These are phyloP conservation scores for Tichodroma muraria DNA, from an alignment of 2,113 vertebrate species.

Conservation along the genomic window DNA sequence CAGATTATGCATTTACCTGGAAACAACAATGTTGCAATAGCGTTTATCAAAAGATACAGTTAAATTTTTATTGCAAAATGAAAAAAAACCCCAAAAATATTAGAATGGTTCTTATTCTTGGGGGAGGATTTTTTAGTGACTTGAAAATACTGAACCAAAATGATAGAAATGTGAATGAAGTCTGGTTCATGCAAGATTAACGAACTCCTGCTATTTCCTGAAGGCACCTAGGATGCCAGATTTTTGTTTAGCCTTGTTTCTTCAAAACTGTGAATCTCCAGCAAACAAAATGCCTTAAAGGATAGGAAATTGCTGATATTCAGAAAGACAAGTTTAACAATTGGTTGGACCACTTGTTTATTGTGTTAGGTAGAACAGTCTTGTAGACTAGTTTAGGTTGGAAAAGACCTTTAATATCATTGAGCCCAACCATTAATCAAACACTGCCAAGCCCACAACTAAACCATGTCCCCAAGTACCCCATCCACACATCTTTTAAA, in stretches of 20 bases:
- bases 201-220: background rate
- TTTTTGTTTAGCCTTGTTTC: background rate
- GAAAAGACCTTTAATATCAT: background rate
- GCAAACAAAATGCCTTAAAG: background rate
- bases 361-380: background rate
- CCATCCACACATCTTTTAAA: background rate
- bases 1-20: background rate
- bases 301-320: background rate
- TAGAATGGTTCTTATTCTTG: background rate
- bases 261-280: background rate
- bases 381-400: background rate
- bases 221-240: background rate
- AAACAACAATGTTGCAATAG: background rate
- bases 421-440: background rate
- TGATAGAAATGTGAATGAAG: background rate
- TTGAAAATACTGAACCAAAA: background rate
- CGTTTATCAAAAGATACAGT: background rate
- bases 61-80: background rate
- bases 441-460: background rate
- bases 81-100: background rate
- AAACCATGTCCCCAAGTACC: background rate
- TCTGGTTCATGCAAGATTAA: background rate
- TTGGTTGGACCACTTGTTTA: background rate
- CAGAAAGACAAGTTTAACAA: background rate
- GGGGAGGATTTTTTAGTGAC: background rate